Evolutionary conservation across 2,888 invertebrate genomes (phyloP).

Genomic region (Watsonalla cultraria): DNA sequence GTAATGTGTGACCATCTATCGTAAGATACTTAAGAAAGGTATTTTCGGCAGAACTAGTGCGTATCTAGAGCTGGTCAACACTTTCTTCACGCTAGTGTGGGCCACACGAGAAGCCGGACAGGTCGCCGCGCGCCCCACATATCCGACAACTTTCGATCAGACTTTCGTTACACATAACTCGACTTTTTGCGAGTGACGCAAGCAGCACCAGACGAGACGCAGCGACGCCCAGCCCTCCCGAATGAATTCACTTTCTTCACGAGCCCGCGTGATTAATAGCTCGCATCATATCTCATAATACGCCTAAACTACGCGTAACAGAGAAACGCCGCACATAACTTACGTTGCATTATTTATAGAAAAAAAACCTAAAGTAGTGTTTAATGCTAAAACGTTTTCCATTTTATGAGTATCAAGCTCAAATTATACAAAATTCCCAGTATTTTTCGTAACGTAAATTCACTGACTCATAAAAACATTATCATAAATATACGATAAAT

Average conservation of each 20-base stretch:
- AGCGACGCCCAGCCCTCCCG: constrained; percentile 49
- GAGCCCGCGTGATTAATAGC: constrained; percentile 12
- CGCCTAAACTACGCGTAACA: not conserved
- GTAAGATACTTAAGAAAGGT: no score
- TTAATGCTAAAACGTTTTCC: no score
- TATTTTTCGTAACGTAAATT: no score
- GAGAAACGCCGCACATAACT: not conserved
- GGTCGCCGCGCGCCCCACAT: constrained; percentile 67
- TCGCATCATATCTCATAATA: not conserved
- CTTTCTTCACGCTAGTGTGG: constrained; percentile 49
- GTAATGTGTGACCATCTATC: no score
- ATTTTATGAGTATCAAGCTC: no score
- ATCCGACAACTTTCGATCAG: constrained; percentile 74
- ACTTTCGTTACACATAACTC: constrained; percentile 67
- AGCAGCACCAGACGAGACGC: constrained; percentile 61
- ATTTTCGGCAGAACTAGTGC: no score
- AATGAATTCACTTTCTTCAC: constrained; percentile 53
- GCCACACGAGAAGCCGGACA: constrained; percentile 47
- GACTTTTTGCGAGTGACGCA: constrained; percentile 53
- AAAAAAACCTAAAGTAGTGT: no score
- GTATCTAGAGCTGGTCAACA: constrained; percentile 21
- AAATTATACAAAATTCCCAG: no score
- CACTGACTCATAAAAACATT: not conserved
- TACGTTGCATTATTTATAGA: no score
- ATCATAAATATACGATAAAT: no score